phyloP scores from a whole-genome alignment of 2,797 vertebrate genomes.

The Phoeniculus purpureus region DNA sequence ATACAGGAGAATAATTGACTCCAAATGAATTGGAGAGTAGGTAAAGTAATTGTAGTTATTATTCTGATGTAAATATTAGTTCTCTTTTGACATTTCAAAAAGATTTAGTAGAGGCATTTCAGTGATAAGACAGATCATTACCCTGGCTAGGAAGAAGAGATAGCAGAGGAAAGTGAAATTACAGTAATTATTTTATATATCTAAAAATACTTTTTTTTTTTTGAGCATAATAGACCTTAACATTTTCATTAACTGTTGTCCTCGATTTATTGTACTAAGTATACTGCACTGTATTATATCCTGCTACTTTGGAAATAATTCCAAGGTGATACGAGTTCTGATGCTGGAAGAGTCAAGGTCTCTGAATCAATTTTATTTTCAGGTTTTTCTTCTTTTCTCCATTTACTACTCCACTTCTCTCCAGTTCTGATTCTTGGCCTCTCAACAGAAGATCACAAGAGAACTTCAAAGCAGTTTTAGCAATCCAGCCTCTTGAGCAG shows the following conservation, averaged over 20 bases:
- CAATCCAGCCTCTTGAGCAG: not conserved
- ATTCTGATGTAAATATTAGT: slow-evolving; percentile 85
- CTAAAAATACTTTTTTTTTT: slow-evolving; percentile 49
- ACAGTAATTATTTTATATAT: slow-evolving; percentile 74
- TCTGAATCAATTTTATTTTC: not conserved
- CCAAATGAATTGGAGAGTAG: slow-evolving; percentile 74
- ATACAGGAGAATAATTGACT: slow-evolving; percentile 72
- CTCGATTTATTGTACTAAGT: slow-evolving; percentile 11
- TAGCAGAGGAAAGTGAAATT: slow-evolving; percentile 68
- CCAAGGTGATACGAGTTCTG: not conserved
- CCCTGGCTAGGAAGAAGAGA: slow-evolving; percentile 61
- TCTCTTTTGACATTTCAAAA: slow-evolving; percentile 72
- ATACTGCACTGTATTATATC: not conserved
- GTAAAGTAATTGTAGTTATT: slow-evolving; percentile 78
- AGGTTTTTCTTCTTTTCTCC: not conserved
- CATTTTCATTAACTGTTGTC: slow-evolving; percentile 42
- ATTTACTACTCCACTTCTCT: not conserved
- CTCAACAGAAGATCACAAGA: not conserved
- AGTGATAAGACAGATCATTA: slow-evolving; percentile 66
- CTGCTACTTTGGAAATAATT: not conserved
- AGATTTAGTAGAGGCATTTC: slow-evolving; percentile 65
- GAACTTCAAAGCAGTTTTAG: not conserved
- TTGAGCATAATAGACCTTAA: slow-evolving; percentile 25
- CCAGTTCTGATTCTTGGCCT: not conserved
- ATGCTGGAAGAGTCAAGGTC: not conserved